These are phyloP conservation scores for Ridgeia piscesae DNA, from an alignment of 1,140 invertebrate species.

Conservation along the genomic window DNA sequence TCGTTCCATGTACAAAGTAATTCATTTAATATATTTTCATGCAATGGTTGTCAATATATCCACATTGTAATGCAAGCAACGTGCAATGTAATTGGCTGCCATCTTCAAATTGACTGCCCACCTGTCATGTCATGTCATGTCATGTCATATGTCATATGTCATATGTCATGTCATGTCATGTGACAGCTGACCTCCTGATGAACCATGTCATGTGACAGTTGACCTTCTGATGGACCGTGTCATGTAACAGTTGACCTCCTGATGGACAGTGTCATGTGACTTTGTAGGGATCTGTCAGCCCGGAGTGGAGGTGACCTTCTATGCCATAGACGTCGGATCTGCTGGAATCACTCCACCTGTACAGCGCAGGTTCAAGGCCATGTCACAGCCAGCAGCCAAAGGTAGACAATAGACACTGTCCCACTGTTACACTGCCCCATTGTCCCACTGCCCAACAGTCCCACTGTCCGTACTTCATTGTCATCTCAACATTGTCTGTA, in stretches of 20 bases:
- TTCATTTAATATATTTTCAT: no score
- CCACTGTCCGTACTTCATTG: neutral
- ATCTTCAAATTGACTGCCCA: no score
- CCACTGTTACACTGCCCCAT: neutral
- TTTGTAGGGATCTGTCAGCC: slow-evolving; percentile 13
- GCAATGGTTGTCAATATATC: no score
- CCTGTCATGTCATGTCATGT: no score
- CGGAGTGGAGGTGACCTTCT: slow-evolving; percentile 14
- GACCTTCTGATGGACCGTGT: neutral
- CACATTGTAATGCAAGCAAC: no score
- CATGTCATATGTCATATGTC: no score
- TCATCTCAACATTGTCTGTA: neutral
- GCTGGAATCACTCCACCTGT: neutral
- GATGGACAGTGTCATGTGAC: neutral
- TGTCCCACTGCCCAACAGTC: neutral
- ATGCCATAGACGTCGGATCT: neutral
- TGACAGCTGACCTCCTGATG: no score
- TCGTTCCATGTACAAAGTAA: no score
- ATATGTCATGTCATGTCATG: no score
- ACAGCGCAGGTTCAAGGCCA: neutral
- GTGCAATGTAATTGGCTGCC: no score
- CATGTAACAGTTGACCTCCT: neutral
- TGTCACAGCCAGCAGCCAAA: neutral
- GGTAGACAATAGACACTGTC: neutral
- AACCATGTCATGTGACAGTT: no score